phyloP scores from a whole-genome alignment of 2,797 vertebrate genomes.

The Pterois miles region DNA sequence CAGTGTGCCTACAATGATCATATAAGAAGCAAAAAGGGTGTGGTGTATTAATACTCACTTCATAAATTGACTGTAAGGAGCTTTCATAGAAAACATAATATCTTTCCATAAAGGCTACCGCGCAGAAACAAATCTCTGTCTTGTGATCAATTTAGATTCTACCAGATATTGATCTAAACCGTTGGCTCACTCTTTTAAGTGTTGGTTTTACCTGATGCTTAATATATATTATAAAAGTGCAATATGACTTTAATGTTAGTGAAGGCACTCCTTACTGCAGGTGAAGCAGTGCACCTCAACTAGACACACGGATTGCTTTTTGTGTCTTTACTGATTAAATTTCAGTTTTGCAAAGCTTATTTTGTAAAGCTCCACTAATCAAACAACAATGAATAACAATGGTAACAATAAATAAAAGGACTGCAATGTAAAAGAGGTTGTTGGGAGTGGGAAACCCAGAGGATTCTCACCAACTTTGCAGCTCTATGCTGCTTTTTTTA shows the following conservation, averaged over 20 bases:
- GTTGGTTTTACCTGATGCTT: neutral
- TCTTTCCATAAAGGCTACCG: neutral
- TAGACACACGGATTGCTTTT: neutral
- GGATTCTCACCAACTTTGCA: neutral
- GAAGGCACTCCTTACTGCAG: neutral
- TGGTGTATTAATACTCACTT: neutral
- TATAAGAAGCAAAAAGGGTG: neutral
- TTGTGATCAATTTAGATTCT: neutral
- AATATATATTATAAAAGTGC: neutral
- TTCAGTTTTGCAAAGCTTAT: neutral
- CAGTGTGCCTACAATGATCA: slow-evolving; percentile 85
- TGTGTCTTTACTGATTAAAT: neutral
- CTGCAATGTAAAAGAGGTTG: neutral
- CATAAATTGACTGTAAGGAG: neutral
- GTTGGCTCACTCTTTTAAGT: neutral
- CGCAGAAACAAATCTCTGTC: neutral
- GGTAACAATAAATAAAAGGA: neutral
- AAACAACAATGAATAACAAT: too few species aligned
- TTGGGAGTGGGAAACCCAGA: neutral
- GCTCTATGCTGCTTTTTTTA: neutral
- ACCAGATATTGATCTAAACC: neutral
- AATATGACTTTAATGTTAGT: neutral
- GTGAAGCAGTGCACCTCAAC: neutral
- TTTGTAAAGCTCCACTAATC: neutral
- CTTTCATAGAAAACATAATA: neutral